Conservation (phyloP, 53 echinoderm and acorn worm genomes). For the Astropecten irregularis region DNA sequence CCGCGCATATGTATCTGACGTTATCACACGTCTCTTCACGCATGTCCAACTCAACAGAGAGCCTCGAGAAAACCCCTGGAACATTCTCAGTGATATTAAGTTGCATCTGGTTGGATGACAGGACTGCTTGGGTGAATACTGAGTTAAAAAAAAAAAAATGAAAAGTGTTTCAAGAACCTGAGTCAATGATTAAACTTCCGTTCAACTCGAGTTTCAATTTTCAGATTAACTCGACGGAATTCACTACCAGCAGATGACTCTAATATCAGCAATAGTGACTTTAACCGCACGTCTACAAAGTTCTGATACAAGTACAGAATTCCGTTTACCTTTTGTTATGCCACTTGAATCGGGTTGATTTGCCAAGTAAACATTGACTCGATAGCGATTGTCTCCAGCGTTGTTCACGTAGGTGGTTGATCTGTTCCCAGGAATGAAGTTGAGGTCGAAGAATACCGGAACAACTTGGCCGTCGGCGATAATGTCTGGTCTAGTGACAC, state of each 20-base stretch:
- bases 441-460: constrained; percentile 38
- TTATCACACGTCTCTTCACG: constrained; percentile 22
- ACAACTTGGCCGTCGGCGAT: constrained; percentile 3
- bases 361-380: constrained; percentile 28
- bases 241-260: background rate
- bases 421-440: constrained; percentile 22
- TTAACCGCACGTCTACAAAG: background rate
- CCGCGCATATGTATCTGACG: constrained; percentile 30
- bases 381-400: constrained; percentile 39
- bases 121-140: constrained; percentile 11
- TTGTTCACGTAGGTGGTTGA: constrained; percentile 37
- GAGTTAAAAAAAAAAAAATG: background rate
- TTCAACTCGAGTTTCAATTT: background rate
- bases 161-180: too few relatives aligned
- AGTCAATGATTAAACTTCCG: background rate
- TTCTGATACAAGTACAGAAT: background rate
- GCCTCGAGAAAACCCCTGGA: constrained; percentile 2
- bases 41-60: constrained; percentile 25
- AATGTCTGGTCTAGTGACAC: background rate
- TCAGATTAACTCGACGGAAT: background rate
- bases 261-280: too few relatives aligned
- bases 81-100: constrained; percentile 30
- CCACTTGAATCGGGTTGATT: too few relatives aligned
- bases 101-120: constrained; percentile 17
- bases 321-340: background rate